A percentile compares a stretch with the other conserved stretches of the same genome.
phyloP scores from a whole-genome alignment of 2,888 invertebrate genomes.

The Drosophila leonis region DNA sequence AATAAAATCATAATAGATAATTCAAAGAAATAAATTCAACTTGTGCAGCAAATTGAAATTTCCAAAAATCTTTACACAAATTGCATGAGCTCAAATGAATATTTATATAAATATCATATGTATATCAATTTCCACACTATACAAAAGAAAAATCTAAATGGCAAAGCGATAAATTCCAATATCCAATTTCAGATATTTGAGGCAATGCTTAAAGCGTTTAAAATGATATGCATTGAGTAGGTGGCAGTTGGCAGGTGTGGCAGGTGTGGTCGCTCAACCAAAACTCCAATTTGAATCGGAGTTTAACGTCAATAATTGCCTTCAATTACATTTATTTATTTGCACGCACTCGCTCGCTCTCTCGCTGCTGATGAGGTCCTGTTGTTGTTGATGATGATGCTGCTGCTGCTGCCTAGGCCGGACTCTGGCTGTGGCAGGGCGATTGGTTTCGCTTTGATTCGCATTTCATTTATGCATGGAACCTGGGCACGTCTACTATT shows the following conservation, averaged over 20 bases:
- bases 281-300: constrained; percentile 63
- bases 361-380: constrained; percentile 22
- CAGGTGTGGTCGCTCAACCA: constrained; percentile 43
- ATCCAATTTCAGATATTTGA: constrained; percentile 52
- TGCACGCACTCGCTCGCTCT: constrained; percentile 57
- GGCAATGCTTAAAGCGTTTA: constrained; percentile 49
- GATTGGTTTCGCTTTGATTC: constrained; percentile 80
- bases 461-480: constrained; percentile 76
- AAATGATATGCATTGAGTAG: constrained; percentile 37
- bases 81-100: neutral
- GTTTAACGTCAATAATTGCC: constrained; percentile 78
- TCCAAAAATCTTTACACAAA: neutral
- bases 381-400: constrained; percentile 21
- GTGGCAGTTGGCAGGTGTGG: constrained; percentile 14
- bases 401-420: constrained; percentile 26
- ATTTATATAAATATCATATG: neutral
- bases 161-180: constrained; percentile 49
- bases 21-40: constrained; percentile 11
- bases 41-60: constrained; percentile 2
- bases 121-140: neutral
- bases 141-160: constrained; percentile 23
- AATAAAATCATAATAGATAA: constrained; percentile 28
- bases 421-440: constrained; percentile 49
- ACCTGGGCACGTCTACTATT: constrained; percentile 62
- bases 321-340: constrained; percentile 81